phyloP scores from a whole-genome alignment of 2,797 vertebrate genomes.

The Champsocephalus gunnari region DNA sequence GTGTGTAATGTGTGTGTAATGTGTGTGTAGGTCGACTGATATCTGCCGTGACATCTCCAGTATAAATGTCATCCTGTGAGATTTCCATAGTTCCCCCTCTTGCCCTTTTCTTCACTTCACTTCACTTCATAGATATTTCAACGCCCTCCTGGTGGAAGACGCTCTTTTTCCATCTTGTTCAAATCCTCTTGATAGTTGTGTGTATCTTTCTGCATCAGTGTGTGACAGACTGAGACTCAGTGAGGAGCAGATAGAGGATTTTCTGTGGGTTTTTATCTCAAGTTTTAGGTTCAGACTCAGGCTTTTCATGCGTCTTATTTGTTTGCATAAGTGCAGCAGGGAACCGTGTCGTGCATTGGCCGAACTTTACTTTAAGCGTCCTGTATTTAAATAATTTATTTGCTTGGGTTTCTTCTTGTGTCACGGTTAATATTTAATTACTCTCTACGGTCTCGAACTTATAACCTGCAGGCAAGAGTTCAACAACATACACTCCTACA shows the following conservation, averaged over 20 bases:
- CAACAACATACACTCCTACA: constrained; percentile 19
- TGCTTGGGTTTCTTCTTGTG: constrained; percentile 43
- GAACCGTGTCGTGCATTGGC: not conserved
- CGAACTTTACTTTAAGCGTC: constrained; percentile 13
- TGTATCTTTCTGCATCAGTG: constrained; percentile 14
- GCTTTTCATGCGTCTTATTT: constrained; percentile 1
- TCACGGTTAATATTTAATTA: constrained; percentile 63
- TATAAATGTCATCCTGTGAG: constrained; percentile 29
- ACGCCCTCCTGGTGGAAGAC: constrained; percentile 6
- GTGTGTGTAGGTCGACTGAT: constrained; percentile 35
- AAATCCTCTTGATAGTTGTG: constrained; percentile 10
- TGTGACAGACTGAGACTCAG: not conserved
- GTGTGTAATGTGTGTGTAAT: constrained; percentile 28
- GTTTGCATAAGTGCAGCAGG: constrained; percentile 17
- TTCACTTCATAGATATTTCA: constrained; percentile 34
- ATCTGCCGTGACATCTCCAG: constrained; percentile 33
- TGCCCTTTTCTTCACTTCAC: not conserved
- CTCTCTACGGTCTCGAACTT: constrained; percentile 49
- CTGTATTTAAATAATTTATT: constrained; percentile 68
- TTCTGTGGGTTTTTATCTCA: not conserved
- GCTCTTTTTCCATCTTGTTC: not conserved
- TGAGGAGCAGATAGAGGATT: not conserved
- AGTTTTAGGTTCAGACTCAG: not conserved
- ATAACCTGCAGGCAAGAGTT: constrained; percentile 39
- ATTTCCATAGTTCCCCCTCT: constrained; percentile 21